These are phyloP conservation scores for Sarcophaga caerulescens DNA, from an alignment of 2,888 invertebrate genomes.

Conservation along the genomic window DNA sequence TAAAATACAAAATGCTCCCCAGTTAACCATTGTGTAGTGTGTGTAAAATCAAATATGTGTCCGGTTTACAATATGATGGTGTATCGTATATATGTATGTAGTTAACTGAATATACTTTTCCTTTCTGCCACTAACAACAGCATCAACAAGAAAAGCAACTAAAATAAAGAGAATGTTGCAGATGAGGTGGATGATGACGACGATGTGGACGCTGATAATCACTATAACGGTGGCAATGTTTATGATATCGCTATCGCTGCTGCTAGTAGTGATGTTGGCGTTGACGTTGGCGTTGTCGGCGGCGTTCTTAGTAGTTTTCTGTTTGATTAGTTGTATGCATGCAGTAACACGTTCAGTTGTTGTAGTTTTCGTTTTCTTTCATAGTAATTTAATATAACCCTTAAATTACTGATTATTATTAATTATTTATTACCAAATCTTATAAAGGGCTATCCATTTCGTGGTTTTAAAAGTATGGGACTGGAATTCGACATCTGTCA, in stretches of 20 bases:
- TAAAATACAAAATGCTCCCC: slow-evolving; percentile 78
- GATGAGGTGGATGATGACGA: slow-evolving; percentile 32
- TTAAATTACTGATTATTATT: neutral
- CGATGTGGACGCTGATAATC: slow-evolving; percentile 32
- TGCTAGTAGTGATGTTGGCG: slow-evolving; percentile 31
- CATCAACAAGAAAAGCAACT: slow-evolving; percentile 4
- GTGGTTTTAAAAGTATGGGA: too few relatives aligned
- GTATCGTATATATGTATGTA: slow-evolving; percentile 56
- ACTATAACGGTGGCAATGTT: slow-evolving; percentile 38
- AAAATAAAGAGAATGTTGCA: slow-evolving; percentile 2
- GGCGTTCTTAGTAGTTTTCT: slow-evolving; percentile 3
- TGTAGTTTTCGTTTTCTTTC: neutral
- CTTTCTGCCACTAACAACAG: slow-evolving; percentile 41
- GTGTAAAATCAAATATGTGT: slow-evolving; percentile 76
- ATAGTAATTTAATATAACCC: neutral
- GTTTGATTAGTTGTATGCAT: slow-evolving; percentile 43
- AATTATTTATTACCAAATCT: slow-evolving; percentile 29
- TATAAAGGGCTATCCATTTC: too few relatives aligned
- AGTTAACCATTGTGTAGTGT: slow-evolving; percentile 77
- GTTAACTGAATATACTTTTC: slow-evolving; percentile 10
- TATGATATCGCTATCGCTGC: slow-evolving; percentile 35
- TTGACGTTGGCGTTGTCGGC: slow-evolving; percentile 13
- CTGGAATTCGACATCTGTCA: too few relatives aligned
- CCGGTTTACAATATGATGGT: slow-evolving; percentile 60
- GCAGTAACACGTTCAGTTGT: slow-evolving; percentile 11